Conservation (phyloP, 2,888 invertebrate genomes). For the Mythimna vitellina region DNA sequence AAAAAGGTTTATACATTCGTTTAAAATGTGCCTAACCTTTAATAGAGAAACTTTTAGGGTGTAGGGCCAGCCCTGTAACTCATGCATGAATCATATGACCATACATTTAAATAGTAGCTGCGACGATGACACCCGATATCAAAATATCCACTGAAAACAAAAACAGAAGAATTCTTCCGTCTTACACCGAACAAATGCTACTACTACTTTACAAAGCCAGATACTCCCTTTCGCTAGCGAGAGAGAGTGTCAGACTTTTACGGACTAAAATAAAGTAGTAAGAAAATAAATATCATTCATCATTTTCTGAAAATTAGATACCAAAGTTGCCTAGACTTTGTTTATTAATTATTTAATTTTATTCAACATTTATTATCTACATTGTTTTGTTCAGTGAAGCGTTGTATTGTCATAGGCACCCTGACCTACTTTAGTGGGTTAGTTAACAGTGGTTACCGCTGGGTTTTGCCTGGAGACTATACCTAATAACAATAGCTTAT, state of each 20-base stretch:
- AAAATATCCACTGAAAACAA: constrained; percentile 6
- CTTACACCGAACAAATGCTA: neutral
- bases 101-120: neutral
- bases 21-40: neutral
- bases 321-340: neutral
- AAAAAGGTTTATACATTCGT: neutral
- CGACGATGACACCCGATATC: constrained; percentile 8
- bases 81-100: neutral
- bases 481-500: neutral
- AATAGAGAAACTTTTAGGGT: no score
- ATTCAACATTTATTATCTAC: neutral
- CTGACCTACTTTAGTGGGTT: neutral
- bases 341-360: neutral
- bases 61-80: neutral
- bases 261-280: no score
- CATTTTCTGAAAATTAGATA: neutral
- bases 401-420: neutral
- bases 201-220: no score
- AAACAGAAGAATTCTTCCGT: constrained; percentile 13
- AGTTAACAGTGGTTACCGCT: constrained; percentile 4
- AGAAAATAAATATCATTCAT: no score
- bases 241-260: no score
- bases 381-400: neutral
- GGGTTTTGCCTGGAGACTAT: constrained; percentile 16
- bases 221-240: no score